Conservation (phyloP, 2,888 invertebrate species). For the Tachystola acroxantha region DNA sequence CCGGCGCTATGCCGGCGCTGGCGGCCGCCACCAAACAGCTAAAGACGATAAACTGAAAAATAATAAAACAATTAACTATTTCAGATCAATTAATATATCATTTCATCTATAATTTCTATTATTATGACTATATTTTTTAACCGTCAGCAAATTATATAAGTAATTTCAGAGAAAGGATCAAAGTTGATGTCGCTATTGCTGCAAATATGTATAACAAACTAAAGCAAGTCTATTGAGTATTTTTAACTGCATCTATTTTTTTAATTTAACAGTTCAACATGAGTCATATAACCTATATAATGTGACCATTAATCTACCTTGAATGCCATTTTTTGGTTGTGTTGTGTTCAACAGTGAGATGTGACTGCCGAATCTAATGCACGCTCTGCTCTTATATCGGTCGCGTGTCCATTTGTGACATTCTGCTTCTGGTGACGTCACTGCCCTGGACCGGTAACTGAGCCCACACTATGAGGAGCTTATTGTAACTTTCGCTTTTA, state of each 20-base stretch:
- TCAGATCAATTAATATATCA: neutral
- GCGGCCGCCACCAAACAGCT: slow-evolving; percentile 43
- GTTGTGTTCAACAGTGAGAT: slow-evolving; percentile 37
- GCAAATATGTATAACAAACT: no score
- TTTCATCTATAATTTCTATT: neutral
- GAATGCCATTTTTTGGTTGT: slow-evolving; percentile 57
- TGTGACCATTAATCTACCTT: no score
- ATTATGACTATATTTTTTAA: neutral
- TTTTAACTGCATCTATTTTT: no score
- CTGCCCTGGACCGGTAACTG: slow-evolving; percentile 36
- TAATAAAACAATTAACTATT: no score
- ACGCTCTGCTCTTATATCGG: slow-evolving; percentile 48
- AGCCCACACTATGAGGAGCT: slow-evolving; percentile 34
- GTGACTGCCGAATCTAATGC: slow-evolving; percentile 41
- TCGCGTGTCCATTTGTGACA: slow-evolving; percentile 36
- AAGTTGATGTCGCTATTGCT: no score
- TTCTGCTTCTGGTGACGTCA: slow-evolving; percentile 45
- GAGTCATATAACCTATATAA: no score
- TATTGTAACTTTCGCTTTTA: slow-evolving; percentile 62
- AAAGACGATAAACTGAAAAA: slow-evolving; percentile 39
- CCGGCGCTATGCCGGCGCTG: slow-evolving; percentile 42
- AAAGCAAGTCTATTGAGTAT: no score
- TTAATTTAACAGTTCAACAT: no score
- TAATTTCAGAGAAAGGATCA: neutral
- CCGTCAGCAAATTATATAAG: neutral